Evolutionary conservation across 2,113 vertebrate species (phyloP).

Genomic region (Tachysurus vachellii): DNA sequence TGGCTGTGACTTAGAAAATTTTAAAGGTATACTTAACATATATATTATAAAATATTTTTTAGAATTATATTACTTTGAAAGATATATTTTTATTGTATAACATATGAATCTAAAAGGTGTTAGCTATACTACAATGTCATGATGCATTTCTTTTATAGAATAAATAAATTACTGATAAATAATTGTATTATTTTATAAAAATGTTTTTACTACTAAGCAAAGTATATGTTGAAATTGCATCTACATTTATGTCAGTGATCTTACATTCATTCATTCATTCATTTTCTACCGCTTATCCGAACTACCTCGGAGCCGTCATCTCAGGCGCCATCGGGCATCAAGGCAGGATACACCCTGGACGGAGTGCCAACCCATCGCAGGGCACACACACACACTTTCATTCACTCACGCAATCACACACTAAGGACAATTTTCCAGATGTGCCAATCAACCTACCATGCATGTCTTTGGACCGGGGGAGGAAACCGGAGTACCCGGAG

Average conservation of each 20-base stretch:
- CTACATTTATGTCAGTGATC: neutral
- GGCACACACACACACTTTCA: too few relatives aligned
- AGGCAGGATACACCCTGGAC: too few relatives aligned
- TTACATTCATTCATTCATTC: too few relatives aligned
- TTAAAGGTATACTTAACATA: neutral
- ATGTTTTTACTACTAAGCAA: neutral
- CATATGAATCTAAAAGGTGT: neutral
- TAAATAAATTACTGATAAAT: neutral
- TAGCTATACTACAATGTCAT: neutral
- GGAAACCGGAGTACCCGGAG: too few relatives aligned
- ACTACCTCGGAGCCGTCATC: too few relatives aligned
- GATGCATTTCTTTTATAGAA: neutral
- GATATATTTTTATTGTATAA: neutral
- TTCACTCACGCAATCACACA: too few relatives aligned
- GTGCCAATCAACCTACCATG: too few relatives aligned
- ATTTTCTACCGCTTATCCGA: too few relatives aligned
- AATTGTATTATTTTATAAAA: neutral
- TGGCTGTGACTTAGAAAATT: neutral
- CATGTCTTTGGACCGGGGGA: too few relatives aligned
- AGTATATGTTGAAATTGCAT: neutral
- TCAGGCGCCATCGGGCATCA: too few relatives aligned
- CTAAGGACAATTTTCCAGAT: too few relatives aligned
- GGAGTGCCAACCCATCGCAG: too few relatives aligned
- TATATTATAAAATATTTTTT: neutral
- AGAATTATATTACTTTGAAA: neutral